Evolutionary conservation across 2,113 vertebrate genomes (phyloP).

Genomic region (Zosterops hypoxanthus): DNA sequence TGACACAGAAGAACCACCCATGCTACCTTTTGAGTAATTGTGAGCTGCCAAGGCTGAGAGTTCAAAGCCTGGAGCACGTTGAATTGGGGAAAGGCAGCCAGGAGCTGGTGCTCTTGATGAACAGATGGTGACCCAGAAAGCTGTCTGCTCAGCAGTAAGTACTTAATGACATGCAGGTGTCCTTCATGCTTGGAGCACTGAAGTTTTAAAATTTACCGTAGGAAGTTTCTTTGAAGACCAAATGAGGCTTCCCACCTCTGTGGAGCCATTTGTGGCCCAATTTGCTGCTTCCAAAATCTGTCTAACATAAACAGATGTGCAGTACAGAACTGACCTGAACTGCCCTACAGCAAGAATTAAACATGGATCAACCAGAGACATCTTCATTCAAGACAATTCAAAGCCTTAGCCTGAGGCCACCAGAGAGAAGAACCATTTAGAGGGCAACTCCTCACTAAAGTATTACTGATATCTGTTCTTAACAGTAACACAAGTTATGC

Average conservation of each 20-base stretch:
- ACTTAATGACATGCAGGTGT: conserved; percentile 61
- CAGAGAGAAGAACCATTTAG: neutral
- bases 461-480: neutral
- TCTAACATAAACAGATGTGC: conserved; percentile 9
- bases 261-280: neutral
- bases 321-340: neutral
- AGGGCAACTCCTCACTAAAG: neutral
- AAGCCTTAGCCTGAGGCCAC: neutral
- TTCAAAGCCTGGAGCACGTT: neutral
- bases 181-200: conserved; percentile 15
- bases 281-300: neutral
- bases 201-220: neutral
- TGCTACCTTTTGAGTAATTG: neutral
- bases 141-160: conserved; percentile 46
- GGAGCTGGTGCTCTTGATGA: conserved; percentile 9
- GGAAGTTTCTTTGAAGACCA: conserved; percentile 45
- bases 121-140: conserved; percentile 69
- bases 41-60: neutral
- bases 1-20: neutral
- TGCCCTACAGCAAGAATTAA: neutral
- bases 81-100: neutral
- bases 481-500: neutral
- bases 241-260: conserved; percentile 7
- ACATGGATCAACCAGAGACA: neutral
- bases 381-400: neutral